phyloP scores from a whole-genome alignment of 2,113 vertebrate species.

The Pelodiscus sinensis region DNA sequence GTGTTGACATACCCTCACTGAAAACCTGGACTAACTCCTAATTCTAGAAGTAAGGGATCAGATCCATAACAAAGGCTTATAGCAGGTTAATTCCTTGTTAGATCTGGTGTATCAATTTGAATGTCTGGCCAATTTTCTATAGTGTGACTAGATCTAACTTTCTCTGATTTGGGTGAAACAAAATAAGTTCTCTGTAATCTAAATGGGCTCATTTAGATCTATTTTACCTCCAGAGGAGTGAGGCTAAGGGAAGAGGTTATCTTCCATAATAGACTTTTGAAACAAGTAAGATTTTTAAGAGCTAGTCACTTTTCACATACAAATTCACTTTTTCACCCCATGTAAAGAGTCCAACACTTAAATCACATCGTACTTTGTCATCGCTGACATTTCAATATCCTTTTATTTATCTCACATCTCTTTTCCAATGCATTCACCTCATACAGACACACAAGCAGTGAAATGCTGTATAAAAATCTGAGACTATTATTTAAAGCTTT shows the following conservation, averaged over 20 bases:
- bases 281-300: slow-evolving; percentile 31
- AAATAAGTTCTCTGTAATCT: not conserved
- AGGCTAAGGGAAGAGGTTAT: slow-evolving; percentile 42
- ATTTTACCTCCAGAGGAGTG: slow-evolving; percentile 14
- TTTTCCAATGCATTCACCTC: slow-evolving; percentile 43
- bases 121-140: not conserved
- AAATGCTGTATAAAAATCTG: slow-evolving; percentile 35
- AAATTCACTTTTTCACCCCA: slow-evolving; percentile 52
- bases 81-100: not conserved
- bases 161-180: not conserved
- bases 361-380: slow-evolving; percentile 70
- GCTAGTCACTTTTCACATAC: slow-evolving; percentile 65
- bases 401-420: slow-evolving; percentile 75
- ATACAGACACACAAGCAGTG: slow-evolving; percentile 53
- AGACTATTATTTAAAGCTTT: slow-evolving; percentile 36
- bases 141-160: not conserved
- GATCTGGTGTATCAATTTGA: not conserved
- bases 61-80: not conserved
- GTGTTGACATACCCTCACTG: not conserved
- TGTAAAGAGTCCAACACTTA: slow-evolving; percentile 54
- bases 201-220: not conserved
- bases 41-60: not conserved
- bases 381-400: slow-evolving; percentile 74
- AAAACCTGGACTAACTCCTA: not conserved
- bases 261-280: slow-evolving; percentile 46